phyloP scores from a whole-genome alignment of 2,797 vertebrate species.

The Cossypha niveicapilla region DNA sequence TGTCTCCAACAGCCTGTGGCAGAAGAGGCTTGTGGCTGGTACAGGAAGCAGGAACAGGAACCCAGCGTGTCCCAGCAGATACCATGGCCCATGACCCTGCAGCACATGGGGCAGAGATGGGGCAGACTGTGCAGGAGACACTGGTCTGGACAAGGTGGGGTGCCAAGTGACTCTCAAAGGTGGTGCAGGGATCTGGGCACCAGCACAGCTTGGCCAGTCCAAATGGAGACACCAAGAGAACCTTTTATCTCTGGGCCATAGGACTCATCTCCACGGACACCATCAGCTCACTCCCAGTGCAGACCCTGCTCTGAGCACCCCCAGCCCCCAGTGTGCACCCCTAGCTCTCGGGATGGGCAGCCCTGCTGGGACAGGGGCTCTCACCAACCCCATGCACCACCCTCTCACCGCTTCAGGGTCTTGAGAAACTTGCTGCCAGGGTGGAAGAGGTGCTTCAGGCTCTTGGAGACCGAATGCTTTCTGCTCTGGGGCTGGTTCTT shows the following conservation, averaged over 20 bases:
- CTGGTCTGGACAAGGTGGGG: neutral
- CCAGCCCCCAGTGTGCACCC: fast-evolving
- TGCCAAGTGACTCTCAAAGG: neutral
- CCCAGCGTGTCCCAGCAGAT: fast-evolving
- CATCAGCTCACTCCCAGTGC: neutral
- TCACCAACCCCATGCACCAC: fast-evolving
- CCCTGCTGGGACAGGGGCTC: neutral
- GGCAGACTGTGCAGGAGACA: neutral
- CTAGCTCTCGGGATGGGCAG: neutral
- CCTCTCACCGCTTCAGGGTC: slow-evolving; percentile 84
- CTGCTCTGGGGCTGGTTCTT: slow-evolving; percentile 84
- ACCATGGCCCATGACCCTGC: neutral
- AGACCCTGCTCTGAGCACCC: neutral
- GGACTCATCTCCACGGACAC: neutral
- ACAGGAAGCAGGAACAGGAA: neutral
- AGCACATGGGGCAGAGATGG: too few relatives aligned
- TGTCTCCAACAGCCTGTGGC: neutral
- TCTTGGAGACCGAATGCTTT: slow-evolving; percentile 92
- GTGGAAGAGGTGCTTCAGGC: slow-evolving; percentile 90
- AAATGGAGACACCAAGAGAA: neutral
- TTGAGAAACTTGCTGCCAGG: slow-evolving; percentile 89
- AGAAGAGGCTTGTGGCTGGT: neutral
- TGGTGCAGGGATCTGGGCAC: neutral
- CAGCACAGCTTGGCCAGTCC: neutral
- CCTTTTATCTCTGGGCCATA: fast-evolving